A percentile compares a stretch with the other conserved stretches of the same genome.
These are phyloP conservation scores for Hecatera dysodea DNA, from an alignment of 2,888 invertebrate species.

Conservation along the genomic window DNA sequence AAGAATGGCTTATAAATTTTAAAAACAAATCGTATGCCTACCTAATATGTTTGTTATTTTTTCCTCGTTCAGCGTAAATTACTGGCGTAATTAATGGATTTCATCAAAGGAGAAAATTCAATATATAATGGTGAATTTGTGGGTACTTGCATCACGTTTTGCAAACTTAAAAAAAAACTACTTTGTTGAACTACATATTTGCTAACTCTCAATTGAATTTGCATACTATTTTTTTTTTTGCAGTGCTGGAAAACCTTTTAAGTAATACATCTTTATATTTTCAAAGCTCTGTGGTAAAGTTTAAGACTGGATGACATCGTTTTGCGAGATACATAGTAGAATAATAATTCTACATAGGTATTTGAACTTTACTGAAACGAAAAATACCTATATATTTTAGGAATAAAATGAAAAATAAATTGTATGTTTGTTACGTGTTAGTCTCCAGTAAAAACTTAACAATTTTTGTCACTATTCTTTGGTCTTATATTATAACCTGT, in stretches of 20 bases:
- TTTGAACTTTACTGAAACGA: background rate
- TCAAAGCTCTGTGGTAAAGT: conserved; percentile 28
- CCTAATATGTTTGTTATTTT: background rate
- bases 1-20: background rate
- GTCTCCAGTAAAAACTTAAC: conserved; percentile 31
- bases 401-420: background rate
- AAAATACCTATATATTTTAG: background rate
- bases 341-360: background rate
- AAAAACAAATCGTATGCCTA: background rate
- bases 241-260: background rate
- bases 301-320: conserved; percentile 30
- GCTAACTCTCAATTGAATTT: no score
- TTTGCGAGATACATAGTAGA: conserved; percentile 14
- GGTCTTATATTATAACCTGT: conserved; percentile 44
- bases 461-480: conserved; percentile 54
- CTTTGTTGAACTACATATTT: no score
- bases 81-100: background rate
- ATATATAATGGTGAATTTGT: background rate
- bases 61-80: background rate
- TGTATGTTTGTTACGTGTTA: background rate
- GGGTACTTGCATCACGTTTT: no score
- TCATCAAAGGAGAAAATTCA: background rate
- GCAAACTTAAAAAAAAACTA: no score
- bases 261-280: conserved; percentile 2
- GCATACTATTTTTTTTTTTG: no score